phyloP scores from a whole-genome alignment of 2,888 invertebrate genomes.

The Petrophora chlorosata region DNA sequence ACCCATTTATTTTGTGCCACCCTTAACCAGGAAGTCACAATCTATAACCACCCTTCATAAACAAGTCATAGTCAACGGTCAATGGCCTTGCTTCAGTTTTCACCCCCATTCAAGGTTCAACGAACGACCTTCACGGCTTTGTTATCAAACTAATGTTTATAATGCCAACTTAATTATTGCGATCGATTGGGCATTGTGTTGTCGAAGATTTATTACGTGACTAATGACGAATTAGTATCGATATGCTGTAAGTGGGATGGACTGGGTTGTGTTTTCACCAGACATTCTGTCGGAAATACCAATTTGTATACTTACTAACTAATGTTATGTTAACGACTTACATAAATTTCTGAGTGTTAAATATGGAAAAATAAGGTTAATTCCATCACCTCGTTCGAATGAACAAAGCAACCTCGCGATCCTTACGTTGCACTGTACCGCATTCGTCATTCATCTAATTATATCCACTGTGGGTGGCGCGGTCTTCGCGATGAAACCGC shows the following conservation, averaged over 20 bases:
- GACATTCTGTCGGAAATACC: no score
- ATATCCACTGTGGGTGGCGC: constrained; percentile 61
- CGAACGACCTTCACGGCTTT: constrained; percentile 61
- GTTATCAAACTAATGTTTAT: constrained; percentile 59
- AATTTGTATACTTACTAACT: no score
- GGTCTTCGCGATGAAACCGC: constrained; percentile 46
- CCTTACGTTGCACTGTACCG: neutral
- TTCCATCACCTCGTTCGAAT: no score
- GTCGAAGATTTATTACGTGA: constrained; percentile 2
- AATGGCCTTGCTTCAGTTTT: constrained; percentile 38
- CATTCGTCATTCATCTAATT: constrained; percentile 48
- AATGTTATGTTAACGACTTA: no score
- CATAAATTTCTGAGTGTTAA: no score
- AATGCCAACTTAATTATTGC: constrained; percentile 26
- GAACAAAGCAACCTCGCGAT: constrained; percentile 4
- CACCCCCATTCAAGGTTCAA: constrained; percentile 54
- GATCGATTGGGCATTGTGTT: constrained; percentile 5
- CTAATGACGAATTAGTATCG: no score
- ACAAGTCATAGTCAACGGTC: constrained; percentile 37
- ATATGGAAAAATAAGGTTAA: no score
- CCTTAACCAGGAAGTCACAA: constrained; percentile 10
- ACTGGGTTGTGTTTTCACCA: no score
- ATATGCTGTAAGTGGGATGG: no score
- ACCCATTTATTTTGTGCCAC: neutral
- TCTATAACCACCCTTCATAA: constrained; percentile 27